Base-by-base conservation (phyloP, 1,140 invertebrate genomes). In the Drosophila grimshawi region DNA sequence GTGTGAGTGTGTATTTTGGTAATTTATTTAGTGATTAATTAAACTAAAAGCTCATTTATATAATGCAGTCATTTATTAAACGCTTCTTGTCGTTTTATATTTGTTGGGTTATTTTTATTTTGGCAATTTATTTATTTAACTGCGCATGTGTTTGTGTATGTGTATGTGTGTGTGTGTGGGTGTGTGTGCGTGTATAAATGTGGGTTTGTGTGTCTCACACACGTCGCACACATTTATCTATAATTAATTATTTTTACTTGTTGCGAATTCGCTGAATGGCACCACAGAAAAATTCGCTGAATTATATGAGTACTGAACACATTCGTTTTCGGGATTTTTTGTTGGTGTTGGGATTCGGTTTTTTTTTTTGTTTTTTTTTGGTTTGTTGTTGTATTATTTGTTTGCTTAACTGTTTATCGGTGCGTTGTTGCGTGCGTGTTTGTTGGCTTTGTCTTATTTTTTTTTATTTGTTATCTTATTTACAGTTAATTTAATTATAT, bases 211-310 rank as follows among this genome's bases (percentile, higher is more conserved):
- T 30, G 39, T 48, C 74, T 59, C 78, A 65, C 72, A 76, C 79
- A 82, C 81, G 73, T 72, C 78, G 46, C 65, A 81, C 76, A 80
- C 77, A 88, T 83, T 88, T 89, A 86, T 89, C 83, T 86, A 86
- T 88, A 86, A 86, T 86, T 86, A 86, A 86, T 86, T 86, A 86
- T 88, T 88, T 81, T 86, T 86, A 86, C 83, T 86, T 86, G 83
- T 86, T 86, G 83, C 65, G 62, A 71, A 72, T 60, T 43, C 52
- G 60, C 73, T 51, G 49, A 57, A 52, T 59, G 72, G 70, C 66
- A 72, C 61, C 69, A 68, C 77, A 64, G 75, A 70, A 82, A 76
- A 86, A 81, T 76, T 78, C 76, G 76, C 74, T 85, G 66, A 73
- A 69, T 74, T 74, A 55, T 61, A 62, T 53, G 59, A 63, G 59